Evolutionary conservation across 2,888 invertebrate genomes (phyloP).

Genomic region (Andricus quercusramuli): DNA sequence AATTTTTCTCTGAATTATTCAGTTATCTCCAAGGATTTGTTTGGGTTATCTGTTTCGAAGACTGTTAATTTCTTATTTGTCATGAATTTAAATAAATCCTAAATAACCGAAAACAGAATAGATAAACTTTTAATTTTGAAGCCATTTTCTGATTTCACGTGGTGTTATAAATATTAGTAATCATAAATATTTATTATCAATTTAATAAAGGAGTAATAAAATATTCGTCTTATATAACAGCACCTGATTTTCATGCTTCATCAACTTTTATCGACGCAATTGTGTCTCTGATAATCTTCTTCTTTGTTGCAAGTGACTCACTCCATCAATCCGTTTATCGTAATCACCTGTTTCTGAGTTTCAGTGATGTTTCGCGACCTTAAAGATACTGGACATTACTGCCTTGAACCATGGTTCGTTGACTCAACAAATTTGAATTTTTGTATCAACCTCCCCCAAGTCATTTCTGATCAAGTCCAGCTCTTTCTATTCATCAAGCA

Average conservation of each 20-base stretch:
- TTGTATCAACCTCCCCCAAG: neutral
- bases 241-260: neutral
- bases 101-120: too few relatives aligned
- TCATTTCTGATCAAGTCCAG: neutral
- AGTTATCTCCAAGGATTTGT: neutral
- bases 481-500: neutral
- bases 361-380: neutral
- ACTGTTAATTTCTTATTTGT: neutral
- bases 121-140: neutral
- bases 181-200: neutral
- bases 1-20: neutral
- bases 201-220: neutral
- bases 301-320: constrained; percentile 8
- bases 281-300: neutral
- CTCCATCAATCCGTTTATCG: neutral
- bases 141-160: too few relatives aligned
- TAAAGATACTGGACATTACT: neutral
- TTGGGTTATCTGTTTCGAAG: neutral
- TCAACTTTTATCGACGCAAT: neutral
- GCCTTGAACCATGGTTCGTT: neutral
- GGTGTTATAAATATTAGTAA: neutral
- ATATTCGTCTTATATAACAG: neutral
- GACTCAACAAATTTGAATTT: neutral
- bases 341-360: constrained; percentile 13
- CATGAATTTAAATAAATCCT: neutral